A percentile compares a stretch with the other conserved stretches of the same genome.
These are phyloP conservation scores for Cheilosia grossa DNA, from an alignment of 2,888 invertebrate genomes.

Conservation along the genomic window DNA sequence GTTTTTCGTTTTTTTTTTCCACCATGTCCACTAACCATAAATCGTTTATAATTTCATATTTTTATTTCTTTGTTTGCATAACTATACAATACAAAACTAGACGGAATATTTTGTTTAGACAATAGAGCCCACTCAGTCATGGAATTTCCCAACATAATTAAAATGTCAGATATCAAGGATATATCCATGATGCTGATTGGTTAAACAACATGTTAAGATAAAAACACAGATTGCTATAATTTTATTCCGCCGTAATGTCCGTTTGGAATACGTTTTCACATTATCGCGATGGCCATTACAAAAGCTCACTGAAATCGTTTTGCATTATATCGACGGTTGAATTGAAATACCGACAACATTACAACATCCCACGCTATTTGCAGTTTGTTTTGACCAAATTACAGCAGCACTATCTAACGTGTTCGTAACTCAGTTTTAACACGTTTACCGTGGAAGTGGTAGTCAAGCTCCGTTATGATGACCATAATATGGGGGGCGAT, in stretches of 20 bases:
- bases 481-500: conserved; percentile 17
- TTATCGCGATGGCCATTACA: conserved; percentile 24
- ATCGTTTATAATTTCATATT: conserved; percentile 54
- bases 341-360: conserved; percentile 29
- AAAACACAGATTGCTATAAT: conserved; percentile 21
- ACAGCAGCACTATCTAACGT: conserved; percentile 5
- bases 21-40: conserved; percentile 39
- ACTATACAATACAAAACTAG: conserved; percentile 7
- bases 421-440: conserved; percentile 58
- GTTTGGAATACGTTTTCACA: conserved; percentile 32
- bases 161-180: conserved; percentile 57
- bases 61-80: conserved; percentile 57
- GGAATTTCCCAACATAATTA: conserved; percentile 53
- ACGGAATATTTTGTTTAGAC: conserved; percentile 39
- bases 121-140: conserved; percentile 47
- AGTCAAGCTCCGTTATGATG: conserved; percentile 10
- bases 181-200: conserved; percentile 17
- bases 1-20: conserved; percentile 10
- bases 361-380: conserved; percentile 39
- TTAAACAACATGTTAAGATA: too few relatives aligned
- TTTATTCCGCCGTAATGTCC: conserved; percentile 32
- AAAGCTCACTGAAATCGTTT: conserved; percentile 49
- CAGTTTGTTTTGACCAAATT: conserved; percentile 39
- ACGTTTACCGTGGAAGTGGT: conserved; percentile 39
- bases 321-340: conserved; percentile 28